These are phyloP conservation scores for Noctuana brunneofusca DNA, from an alignment of 2,888 invertebrate species.

Conservation along the genomic window DNA sequence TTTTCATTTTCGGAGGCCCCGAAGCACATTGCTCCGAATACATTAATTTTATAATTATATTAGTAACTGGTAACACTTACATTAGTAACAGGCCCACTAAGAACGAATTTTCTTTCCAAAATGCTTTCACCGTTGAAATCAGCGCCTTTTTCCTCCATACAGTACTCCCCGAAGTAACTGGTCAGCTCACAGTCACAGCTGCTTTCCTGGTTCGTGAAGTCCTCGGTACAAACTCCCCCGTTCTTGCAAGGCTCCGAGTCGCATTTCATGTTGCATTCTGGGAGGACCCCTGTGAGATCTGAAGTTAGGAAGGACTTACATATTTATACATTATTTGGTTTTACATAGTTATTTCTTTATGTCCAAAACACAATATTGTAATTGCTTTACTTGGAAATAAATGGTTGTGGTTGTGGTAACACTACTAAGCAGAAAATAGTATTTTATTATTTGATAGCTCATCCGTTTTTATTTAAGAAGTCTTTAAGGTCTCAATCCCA, in stretches of 20 bases:
- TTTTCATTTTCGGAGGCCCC: too few relatives aligned
- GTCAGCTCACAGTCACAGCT: slow-evolving; percentile 95
- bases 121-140: slow-evolving; percentile 94
- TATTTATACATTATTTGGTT: too few relatives aligned
- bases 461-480: too few relatives aligned
- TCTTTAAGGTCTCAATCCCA: too few relatives aligned
- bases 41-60: too few relatives aligned
- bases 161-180: slow-evolving; percentile 94
- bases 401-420: too few relatives aligned
- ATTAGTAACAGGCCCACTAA: slow-evolving; percentile 86
- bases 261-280: slow-evolving; percentile 94
- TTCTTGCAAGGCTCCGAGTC: slow-evolving; percentile 94
- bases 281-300: slow-evolving; percentile 87
- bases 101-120: slow-evolving; percentile 89
- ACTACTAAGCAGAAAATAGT: too few relatives aligned
- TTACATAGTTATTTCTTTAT: too few relatives aligned
- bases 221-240: slow-evolving; percentile 93
- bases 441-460: too few relatives aligned
- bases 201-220: slow-evolving; percentile 92
- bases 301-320: slow-evolving; percentile 32
- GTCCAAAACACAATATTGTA: too few relatives aligned
- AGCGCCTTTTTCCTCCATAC: slow-evolving; percentile 94
- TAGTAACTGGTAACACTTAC: slow-evolving; percentile 46
- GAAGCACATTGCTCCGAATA: too few relatives aligned
- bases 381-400: too few relatives aligned